These are phyloP conservation scores for Nasonia longicornis DNA, from an alignment of 1,140 invertebrate genomes.

Conservation along the genomic window DNA sequence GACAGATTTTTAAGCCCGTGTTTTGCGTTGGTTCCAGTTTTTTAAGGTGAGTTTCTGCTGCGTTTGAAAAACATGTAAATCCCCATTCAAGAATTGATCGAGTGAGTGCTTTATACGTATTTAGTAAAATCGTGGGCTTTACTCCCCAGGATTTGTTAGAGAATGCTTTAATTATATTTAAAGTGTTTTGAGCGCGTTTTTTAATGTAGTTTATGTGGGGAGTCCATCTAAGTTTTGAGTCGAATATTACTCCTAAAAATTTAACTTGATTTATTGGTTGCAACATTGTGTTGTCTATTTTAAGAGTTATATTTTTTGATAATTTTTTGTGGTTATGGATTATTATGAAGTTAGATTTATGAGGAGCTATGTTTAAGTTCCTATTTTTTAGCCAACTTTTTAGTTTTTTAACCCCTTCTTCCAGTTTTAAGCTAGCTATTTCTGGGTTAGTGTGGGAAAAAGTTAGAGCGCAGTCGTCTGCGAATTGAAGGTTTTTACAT, in stretches of 20 bases:
- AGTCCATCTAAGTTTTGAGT: not conserved
- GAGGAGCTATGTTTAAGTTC: conserved; percentile 12
- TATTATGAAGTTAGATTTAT: conserved; percentile 41
- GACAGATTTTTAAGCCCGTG: too few species aligned
- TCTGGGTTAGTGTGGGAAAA: not conserved
- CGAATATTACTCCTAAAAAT: conserved; percentile 47
- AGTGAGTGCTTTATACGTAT: too few species aligned
- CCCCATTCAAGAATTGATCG: too few species aligned
- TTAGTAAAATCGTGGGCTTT: too few species aligned
- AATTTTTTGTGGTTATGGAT: not conserved
- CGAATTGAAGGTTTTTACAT: conserved; percentile 36
- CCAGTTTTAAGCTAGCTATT: not conserved
- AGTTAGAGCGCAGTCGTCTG: conserved; percentile 38
- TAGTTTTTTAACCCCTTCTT: not conserved
- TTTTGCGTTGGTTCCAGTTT: too few species aligned
- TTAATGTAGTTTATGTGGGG: too few species aligned
- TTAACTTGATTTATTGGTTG: conserved; percentile 19
- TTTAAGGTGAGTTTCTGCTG: too few species aligned
- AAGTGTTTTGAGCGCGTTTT: too few species aligned
- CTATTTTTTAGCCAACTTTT: conserved; percentile 18
- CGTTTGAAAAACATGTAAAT: too few species aligned
- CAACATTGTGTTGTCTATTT: conserved; percentile 20
- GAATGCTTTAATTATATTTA: conserved; percentile 42
- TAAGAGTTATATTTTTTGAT: conserved; percentile 12
- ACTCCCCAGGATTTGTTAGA: not conserved